Conservation (phyloP, 2,888 invertebrate genomes). For the Dryobota labecula region DNA sequence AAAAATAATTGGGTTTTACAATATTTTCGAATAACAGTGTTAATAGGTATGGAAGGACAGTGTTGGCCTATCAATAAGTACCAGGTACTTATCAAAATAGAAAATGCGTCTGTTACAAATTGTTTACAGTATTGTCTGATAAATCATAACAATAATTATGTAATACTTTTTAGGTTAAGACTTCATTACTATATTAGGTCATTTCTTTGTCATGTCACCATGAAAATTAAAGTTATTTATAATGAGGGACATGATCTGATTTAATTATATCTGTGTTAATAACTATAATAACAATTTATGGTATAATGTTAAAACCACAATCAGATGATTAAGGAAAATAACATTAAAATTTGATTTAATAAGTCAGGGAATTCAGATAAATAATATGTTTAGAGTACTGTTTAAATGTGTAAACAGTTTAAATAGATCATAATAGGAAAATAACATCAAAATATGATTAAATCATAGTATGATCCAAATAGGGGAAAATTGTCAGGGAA, state of each 20-base stretch:
- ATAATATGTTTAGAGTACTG: background rate
- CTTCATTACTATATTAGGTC: background rate
- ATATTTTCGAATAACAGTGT: too few species aligned
- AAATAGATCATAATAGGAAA: too few species aligned
- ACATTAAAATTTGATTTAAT: background rate
- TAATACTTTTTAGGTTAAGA: background rate
- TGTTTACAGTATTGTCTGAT: background rate
- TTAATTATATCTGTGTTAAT: background rate
- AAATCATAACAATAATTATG: slow-evolving; percentile 1
- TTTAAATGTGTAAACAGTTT: background rate
- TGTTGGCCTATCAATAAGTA: too few species aligned
- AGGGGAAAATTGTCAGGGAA: background rate
- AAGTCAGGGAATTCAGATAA: background rate
- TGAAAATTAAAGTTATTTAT: background rate
- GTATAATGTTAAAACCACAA: slow-evolving; percentile 14
- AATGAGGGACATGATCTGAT: background rate
- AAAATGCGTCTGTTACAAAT: slow-evolving; percentile 12
- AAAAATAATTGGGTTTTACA: too few species aligned
- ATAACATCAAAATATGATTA: background rate
- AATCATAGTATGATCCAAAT: background rate
- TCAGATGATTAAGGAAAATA: slow-evolving; percentile 8
- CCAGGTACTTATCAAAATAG: too few species aligned
- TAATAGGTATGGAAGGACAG: too few species aligned
- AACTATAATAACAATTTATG: background rate
- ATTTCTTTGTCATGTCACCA: background rate